Evolutionary conservation across 2,888 invertebrate genomes (phyloP).

Genomic region (Tetramorium bicarinatum): DNA sequence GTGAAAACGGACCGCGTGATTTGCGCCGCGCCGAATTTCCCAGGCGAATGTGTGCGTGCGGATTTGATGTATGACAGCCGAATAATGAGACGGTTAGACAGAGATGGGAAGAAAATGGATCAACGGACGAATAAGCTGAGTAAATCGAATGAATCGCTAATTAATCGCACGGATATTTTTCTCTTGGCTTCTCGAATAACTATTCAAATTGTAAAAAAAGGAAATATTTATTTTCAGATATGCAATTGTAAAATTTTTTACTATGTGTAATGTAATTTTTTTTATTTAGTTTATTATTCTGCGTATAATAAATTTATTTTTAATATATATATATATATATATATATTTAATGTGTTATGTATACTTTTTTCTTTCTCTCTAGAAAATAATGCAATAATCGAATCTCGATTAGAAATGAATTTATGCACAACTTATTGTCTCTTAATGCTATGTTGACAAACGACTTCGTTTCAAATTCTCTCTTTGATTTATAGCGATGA

Average conservation of each 20-base stretch:
- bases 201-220: neutral
- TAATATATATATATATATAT: neutral
- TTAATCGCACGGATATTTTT: neutral
- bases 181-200: neutral
- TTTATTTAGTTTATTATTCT: neutral
- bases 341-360: neutral
- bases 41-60: conserved; percentile 22
- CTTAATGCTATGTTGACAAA: neutral
- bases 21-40: conserved; percentile 51
- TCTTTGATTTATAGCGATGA: neutral
- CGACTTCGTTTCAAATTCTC: neutral
- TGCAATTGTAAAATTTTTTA: neutral
- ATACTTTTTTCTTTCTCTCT: neutral
- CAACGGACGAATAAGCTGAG: conserved; percentile 26
- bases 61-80: conserved; percentile 30
- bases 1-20: conserved; percentile 65
- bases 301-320: neutral
- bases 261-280: neutral
- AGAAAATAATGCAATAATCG: neutral
- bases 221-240: neutral
- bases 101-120: neutral
- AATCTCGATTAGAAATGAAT: conserved; percentile 19
- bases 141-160: neutral
- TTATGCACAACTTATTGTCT: neutral
- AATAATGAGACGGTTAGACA: conserved; percentile 24